Percentiles rank a stretch among this genome's conserved stretches.
Evolutionary conservation across 2,113 vertebrate genomes (phyloP).

Genomic region (Stercorarius parasiticus): DNA sequence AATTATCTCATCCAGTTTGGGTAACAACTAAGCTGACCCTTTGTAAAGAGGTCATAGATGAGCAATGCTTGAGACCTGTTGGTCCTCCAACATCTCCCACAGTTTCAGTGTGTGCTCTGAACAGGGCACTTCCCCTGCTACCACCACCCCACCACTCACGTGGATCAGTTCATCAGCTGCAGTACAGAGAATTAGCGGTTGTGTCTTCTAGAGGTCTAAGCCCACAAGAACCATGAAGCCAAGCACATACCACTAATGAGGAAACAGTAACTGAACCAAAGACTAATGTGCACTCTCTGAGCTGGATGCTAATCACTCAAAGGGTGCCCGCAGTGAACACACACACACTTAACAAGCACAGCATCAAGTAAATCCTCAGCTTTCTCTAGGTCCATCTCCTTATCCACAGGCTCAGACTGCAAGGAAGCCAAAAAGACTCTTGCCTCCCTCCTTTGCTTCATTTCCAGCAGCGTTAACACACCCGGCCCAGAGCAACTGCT

Average conservation of each 20-base stretch:
- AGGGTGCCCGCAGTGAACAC: background rate
- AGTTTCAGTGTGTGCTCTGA: background rate
- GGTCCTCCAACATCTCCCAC: background rate
- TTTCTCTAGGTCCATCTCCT: background rate
- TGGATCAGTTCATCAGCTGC: background rate
- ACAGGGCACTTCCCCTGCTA: background rate
- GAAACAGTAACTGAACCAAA: background rate
- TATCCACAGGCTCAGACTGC: background rate
- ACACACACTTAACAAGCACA: background rate
- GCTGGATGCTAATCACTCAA: background rate
- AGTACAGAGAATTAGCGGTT: background rate
- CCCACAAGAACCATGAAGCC: background rate
- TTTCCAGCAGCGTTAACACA: background rate
- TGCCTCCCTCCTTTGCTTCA: background rate
- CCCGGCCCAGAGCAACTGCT: background rate
- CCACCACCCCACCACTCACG: background rate
- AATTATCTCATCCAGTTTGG: background rate
- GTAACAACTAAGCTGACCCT: background rate
- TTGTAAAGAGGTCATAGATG: background rate
- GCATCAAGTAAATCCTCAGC: background rate
- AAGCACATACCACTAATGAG: background rate
- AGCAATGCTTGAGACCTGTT: background rate
- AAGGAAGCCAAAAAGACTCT: background rate
- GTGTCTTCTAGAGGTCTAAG: background rate
- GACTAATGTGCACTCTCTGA: accelerated